Conservation (phyloP, 2,113 vertebrate genomes). For the Anarhynchus alexandrinus region DNA sequence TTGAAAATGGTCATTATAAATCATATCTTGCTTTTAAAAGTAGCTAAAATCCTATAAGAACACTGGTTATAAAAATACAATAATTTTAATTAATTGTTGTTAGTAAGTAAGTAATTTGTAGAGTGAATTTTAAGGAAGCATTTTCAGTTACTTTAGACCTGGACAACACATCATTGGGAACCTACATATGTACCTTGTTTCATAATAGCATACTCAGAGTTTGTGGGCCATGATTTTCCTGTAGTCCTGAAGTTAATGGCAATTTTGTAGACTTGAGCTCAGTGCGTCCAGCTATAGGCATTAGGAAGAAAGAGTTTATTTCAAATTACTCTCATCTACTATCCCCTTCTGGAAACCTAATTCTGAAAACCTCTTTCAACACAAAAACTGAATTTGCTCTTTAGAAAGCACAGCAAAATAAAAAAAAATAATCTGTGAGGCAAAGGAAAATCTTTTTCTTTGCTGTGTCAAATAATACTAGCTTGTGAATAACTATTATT, state of each 20-base stretch:
- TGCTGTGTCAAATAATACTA: background rate
- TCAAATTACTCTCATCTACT: background rate
- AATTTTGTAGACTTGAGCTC: background rate
- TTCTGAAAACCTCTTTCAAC: background rate
- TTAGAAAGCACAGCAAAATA: background rate
- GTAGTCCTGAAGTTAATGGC: background rate
- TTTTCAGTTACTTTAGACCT: background rate
- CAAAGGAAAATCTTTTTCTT: background rate
- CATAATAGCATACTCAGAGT: background rate
- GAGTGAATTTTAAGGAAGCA: background rate
- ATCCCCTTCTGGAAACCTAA: background rate
- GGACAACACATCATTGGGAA: fast-evolving
- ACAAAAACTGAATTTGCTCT: background rate
- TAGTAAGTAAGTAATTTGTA: background rate
- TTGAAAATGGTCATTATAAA: background rate
- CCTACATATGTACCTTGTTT: background rate
- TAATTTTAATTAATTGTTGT: background rate
- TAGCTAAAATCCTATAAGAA: background rate
- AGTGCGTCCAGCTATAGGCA: background rate
- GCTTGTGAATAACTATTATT: conserved; percentile 33
- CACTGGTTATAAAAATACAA: background rate
- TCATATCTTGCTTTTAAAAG: background rate
- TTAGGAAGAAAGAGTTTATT: background rate
- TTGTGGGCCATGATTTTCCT: background rate
- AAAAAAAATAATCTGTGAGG: background rate